Evolutionary conservation across 2,113 vertebrate species (phyloP).

Genomic region (Anser cygnoides): DNA sequence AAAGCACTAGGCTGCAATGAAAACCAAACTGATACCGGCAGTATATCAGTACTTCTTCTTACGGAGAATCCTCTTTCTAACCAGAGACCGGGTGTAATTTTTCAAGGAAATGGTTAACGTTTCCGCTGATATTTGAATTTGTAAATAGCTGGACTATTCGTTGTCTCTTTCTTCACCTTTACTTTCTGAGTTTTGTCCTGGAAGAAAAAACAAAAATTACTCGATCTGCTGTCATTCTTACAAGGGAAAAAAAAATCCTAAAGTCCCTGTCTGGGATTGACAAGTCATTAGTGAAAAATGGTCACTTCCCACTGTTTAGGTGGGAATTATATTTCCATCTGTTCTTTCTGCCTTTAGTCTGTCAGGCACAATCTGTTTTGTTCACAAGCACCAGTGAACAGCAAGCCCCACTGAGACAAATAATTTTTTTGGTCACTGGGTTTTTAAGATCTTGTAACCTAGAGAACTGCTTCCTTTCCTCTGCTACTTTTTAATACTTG

Average conservation of each 20-base stretch:
- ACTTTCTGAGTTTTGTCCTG: constrained; percentile 92
- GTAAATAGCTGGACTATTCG: constrained; percentile 87
- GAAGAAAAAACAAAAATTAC: background rate
- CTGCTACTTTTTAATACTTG: background rate
- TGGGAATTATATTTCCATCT: background rate
- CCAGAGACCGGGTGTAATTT: background rate
- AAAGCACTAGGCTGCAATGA: background rate
- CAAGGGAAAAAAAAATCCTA: background rate
- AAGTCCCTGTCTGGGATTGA: background rate
- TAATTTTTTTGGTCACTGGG: background rate
- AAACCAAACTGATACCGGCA: background rate
- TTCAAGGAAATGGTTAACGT: constrained; percentile 71
- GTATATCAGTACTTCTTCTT: background rate
- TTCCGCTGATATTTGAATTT: constrained; percentile 91
- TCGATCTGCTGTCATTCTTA: background rate
- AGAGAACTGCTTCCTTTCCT: constrained; percentile 41
- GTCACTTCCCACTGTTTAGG: constrained; percentile 29
- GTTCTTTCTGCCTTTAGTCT: background rate
- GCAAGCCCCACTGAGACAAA: background rate
- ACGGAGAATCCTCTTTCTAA: background rate
- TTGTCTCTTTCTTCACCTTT: constrained; percentile 90
- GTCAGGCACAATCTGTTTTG: constrained; percentile 44
- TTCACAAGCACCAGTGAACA: constrained; percentile 44
- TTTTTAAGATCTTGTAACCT: constrained; percentile 47
- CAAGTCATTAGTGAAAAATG: background rate